Percentiles rank a stretch among this genome's conserved stretches.
These are phyloP conservation scores for Hypena proboscidalis DNA, from an alignment of 2,888 invertebrate genomes.

Conservation along the genomic window DNA sequence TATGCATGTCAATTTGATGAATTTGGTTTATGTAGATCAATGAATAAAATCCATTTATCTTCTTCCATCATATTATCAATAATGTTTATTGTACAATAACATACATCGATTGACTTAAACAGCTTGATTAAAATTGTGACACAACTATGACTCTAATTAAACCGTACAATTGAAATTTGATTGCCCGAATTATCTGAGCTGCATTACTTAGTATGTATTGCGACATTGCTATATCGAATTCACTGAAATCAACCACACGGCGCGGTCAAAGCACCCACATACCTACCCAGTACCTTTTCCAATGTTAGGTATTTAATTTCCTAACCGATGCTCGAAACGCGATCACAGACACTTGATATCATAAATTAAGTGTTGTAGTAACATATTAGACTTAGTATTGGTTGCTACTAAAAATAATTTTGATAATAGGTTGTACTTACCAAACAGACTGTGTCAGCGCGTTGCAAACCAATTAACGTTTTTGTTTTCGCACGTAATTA, in stretches of 20 bases:
- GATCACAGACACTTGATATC: conserved; percentile 66
- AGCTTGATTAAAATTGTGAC: conserved; percentile 18
- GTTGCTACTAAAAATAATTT: conserved; percentile 36
- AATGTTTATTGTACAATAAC: too few species aligned
- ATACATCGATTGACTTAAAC: conserved; percentile 1
- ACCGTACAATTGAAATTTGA: conserved; percentile 44
- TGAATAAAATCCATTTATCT: too few species aligned
- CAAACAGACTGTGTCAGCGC: conserved; percentile 21
- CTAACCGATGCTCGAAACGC: conserved; percentile 64
- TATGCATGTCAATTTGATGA: too few species aligned
- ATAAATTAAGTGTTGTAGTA: conserved; percentile 59
- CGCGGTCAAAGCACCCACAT: conserved; percentile 51
- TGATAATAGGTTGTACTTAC: conserved; percentile 30
- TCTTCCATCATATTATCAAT: too few species aligned
- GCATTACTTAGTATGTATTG: conserved; percentile 54
- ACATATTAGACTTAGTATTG: conserved; percentile 30
- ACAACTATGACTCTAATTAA: conserved; percentile 26
- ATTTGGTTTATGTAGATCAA: too few species aligned
- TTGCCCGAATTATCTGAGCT: conserved; percentile 45
- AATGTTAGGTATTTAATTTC: conserved; percentile 67
- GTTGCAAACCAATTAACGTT: conserved; percentile 31
- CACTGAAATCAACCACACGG: conserved; percentile 68
- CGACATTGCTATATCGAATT: conserved; percentile 68
- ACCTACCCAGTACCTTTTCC: conserved; percentile 37
- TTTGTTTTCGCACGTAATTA: conserved; percentile 32